Percentiles rank a stretch among this genome's conserved stretches.
phyloP scores from a whole-genome alignment of 53 echinoderm and acorn worm genomes.

The Actinopyga echinites region DNA sequence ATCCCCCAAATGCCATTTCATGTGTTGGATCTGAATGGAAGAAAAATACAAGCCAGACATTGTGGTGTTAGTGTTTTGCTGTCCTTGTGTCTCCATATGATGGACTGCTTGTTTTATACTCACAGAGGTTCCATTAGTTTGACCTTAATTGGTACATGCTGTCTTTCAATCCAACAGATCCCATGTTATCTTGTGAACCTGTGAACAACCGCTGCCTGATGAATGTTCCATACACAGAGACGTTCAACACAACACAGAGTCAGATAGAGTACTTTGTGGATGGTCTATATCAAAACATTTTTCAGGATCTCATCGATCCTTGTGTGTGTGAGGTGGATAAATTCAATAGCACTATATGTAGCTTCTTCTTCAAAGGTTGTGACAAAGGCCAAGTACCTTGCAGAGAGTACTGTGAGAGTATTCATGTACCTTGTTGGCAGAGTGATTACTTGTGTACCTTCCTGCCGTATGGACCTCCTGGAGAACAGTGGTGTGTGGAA shows the following conservation, averaged over 20 bases:
- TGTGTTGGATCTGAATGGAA: too few species aligned
- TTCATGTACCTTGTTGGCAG: not conserved
- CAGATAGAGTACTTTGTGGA: not conserved
- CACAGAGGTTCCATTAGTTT: too few species aligned
- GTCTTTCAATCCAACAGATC: not conserved
- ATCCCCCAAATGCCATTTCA: too few species aligned
- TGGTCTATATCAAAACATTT: not conserved
- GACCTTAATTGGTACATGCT: too few species aligned
- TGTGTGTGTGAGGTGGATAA: not conserved
- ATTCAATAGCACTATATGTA: slow-evolving; percentile 18
- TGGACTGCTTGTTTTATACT: too few species aligned
- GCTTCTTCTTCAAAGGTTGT: slow-evolving; percentile 39
- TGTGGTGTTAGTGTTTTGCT: too few species aligned
- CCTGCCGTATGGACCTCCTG: slow-evolving; percentile 13
- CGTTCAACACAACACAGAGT: slow-evolving; percentile 23
- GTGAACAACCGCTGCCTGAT: not conserved
- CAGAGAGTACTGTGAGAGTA: slow-evolving; percentile 19
- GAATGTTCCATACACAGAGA: slow-evolving; percentile 22
- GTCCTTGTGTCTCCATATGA: too few species aligned
- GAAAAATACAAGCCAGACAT: too few species aligned
- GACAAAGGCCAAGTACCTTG: slow-evolving; percentile 42
- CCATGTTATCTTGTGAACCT: not conserved
- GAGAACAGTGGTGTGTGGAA: not conserved
- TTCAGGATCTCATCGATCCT: not conserved
- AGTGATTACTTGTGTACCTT: not conserved